Percentiles rank a stretch among this genome's conserved stretches.
phyloP scores from a whole-genome alignment of 2,888 invertebrate species.

The Elysia crispata region DNA sequence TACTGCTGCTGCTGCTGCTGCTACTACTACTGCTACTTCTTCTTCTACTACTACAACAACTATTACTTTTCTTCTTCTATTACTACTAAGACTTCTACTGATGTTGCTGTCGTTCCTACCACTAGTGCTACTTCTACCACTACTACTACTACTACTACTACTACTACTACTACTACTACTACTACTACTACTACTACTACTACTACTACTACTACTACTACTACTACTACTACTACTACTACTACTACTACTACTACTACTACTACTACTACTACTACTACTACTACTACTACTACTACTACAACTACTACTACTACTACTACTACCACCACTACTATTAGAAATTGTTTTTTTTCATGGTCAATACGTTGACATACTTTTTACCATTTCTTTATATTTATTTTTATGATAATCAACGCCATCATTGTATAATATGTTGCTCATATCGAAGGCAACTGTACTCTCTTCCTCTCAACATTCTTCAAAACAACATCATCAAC shows the following conservation, averaged over 20 bases:
- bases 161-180: conserved; percentile 28
- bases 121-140: no score
- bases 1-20: neutral
- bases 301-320: conserved; percentile 10
- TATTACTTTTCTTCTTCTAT: neutral
- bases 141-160: no score
- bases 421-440: no score
- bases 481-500: no score
- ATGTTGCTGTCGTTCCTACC: neutral
- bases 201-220: conserved; percentile 21
- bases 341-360: neutral
- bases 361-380: no score
- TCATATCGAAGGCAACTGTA: no score
- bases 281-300: conserved; percentile 37
- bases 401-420: no score
- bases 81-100: neutral
- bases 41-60: neutral
- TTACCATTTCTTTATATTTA: no score
- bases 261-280: conserved; percentile 28
- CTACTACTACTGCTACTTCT: neutral
- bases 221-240: conserved; percentile 7
- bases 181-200: conserved; percentile 28
- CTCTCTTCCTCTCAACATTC: no score
- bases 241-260: conserved; percentile 28
- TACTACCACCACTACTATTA: conserved; percentile 12